Evolutionary conservation across 2,797 vertebrate species (phyloP), one percentile per base, ranked within the genome.

Genomic region (Leucoraja ocellata): DNA sequence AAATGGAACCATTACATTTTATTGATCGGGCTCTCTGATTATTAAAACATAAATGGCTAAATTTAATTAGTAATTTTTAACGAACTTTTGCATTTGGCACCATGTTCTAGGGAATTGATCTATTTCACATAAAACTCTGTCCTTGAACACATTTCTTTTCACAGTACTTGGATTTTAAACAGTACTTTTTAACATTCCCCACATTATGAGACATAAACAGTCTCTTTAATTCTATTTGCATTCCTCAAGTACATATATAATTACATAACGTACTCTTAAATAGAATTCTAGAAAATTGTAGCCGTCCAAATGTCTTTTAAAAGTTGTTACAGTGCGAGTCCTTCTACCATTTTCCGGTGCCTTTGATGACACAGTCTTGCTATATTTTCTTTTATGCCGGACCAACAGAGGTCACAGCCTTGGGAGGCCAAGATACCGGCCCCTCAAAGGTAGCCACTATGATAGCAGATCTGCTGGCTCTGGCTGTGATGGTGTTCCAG

Each of bases 31-130:
- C 61, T 90, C 68, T 8, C 2, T 39, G 21, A 71, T 90, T 73
- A 91, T 39, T 91, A 18, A 11, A 32, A 91, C 13, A 28, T 73
- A 73, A 39, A 73, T 46, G 32, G 36, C 68, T 46, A 11, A 39
- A 8, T 63, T 39, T 73, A 71, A 91, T 91, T 71, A 68, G 21
- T 91, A 91, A 32, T 71, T 91, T 91, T 73, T 39, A 91, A 39
- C 46, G 4, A 73, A 0, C 8, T 73, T 4, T 91, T 63, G 11
- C 25, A 28, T 63, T 63, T 81, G 1, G 39, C 46, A 23, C 39
- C 14, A 11, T 61, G 6, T n/a, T 7, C 23, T 65, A 16, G 6
- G 65, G 65, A 84, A 84, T 21, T 76, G 74, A 76, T 25, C 25
- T 23, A 25, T 76, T 76, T 76, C 25, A 10, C 74, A 28, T 28